Base-by-base conservation (phyloP, 2,888 invertebrate genomes). In the Quadroppia sp. region DNA sequence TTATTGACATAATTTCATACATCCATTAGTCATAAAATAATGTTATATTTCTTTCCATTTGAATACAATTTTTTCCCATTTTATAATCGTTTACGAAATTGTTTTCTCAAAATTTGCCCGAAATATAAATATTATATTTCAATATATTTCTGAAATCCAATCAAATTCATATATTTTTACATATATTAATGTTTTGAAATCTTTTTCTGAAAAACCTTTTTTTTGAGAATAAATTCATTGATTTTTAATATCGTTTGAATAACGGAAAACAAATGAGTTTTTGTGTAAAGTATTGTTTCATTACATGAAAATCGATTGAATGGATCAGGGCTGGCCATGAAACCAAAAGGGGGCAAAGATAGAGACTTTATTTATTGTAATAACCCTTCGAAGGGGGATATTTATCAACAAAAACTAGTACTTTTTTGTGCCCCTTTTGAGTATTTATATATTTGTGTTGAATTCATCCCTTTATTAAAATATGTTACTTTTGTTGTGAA, bases 281-380 rank as follows among this genome's bases (percentile, higher is more conserved):
- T 50, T 20, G 2, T 45, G 45, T 45, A 45, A 59, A 59, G 3
- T 59, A 59, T 59, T 59, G 59, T 32, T 6, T 17, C 6, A 11
- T 30, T 59, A 59, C 7, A 59, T 30, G 15, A 59, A 59, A 59
- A 59, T 59, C 59, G 30, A 59, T 59, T 28, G 28, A 30, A 25
- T 59, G 30, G 20, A 30, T 59, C 20, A 23, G n/a, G 4, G 11
- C n/a, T n/a, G n/a, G n/a, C n/a, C n/a, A n/a, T n/a, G n/a, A n/a
- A n/a, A n/a, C n/a, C n/a, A n/a, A n/a, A n/a, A n/a, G n/a, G n/a
- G n/a, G n/a, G n/a, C n/a, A n/a, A n/a, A n/a, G n/a, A n/a, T n/a
- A n/a, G n/a, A n/a, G n/a, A n/a, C n/a, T n/a, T n/a, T n/a, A n/a
- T n/a, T n/a, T n/a, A n/a, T n/a, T n/a, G n/a, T n/a, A n/a, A n/a